Evolutionary conservation across 2,888 invertebrate species (phyloP), one percentile per base, ranked within the genome.

Genomic region (Mimas tiliae): DNA sequence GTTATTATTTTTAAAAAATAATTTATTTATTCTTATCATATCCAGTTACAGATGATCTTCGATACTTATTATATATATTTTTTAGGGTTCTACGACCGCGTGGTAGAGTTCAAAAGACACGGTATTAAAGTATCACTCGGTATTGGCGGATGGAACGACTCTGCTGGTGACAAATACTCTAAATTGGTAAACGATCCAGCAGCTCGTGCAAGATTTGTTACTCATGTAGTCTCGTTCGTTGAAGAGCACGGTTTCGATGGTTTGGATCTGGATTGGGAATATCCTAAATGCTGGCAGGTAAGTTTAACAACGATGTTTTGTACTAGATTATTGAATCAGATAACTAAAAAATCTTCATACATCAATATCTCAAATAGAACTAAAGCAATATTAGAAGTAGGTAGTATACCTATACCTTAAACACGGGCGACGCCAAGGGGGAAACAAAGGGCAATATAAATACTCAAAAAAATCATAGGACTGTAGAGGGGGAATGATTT

Each of bases 71-170:
- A n/a, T 50, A 2, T 4, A 8, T 19, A 19, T 67, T 51, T 84
- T 89, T 68, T 78, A 96, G 96, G 95, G 74, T 97, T 98, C 87
- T 98, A 98, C 83, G 96, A 97, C 70, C 94, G 97, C 33, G 97
- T 98, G 0, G 95, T 96, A 0, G 96, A 95, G 0, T 96, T 96
- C 75, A 98, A 97, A 82, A 93, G 95, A 64, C 95, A 96, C 75
- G 97, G 97, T 0, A 94, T 98, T 48, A 98, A 98, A 85, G 97
- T 98, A 0, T 95, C 97, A 0, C 89, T 99, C 12, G 98, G 97
- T 1, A 93, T 99, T 33, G 99, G 98, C n/a, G 98, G 98, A 2
- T 98, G 98, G 98, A 98, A 98, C 82, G 98, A 98, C 86, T 98
- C 98, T 0, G 96, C 96, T 47, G 98, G 97, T 0, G 97, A 98